Evolutionary conservation across 1,140 invertebrate genomes (phyloP).

Genomic region (Tetragonula clypearis): DNA sequence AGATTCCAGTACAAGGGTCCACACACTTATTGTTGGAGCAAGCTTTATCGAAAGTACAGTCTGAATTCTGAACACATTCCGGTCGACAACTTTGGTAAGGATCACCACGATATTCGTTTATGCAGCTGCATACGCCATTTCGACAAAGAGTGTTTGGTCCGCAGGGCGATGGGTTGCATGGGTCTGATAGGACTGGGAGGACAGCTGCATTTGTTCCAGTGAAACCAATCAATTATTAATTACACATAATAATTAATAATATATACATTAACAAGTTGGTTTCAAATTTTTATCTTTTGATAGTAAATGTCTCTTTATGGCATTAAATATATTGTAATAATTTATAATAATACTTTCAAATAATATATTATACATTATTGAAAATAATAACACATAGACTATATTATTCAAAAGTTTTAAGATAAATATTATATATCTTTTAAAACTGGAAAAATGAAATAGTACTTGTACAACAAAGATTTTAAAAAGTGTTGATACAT

Average conservation of each 20-base stretch:
- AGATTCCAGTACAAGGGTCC: slow-evolving; percentile 88
- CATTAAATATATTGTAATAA: no score
- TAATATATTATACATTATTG: no score
- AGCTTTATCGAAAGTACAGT: slow-evolving; percentile 85
- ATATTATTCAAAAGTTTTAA: no score
- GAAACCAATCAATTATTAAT: slow-evolving; percentile 1
- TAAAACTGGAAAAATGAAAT: no score
- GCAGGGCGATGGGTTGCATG: slow-evolving; percentile 83
- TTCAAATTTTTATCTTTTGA: no score
- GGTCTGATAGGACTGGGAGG: slow-evolving; percentile 70
- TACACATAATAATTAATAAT: neutral
- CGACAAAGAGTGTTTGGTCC: slow-evolving; percentile 80
- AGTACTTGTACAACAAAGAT: no score
- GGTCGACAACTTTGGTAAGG: slow-evolving; percentile 80
- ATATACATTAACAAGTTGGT: no score
- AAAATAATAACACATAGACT: no score
- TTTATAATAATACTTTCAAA: no score
- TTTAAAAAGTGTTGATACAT: no score
- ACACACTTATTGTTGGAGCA: slow-evolving; percentile 88
- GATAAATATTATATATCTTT: no score
- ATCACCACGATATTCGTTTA: slow-evolving; percentile 79
- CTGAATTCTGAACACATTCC: slow-evolving; percentile 86
- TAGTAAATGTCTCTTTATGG: no score
- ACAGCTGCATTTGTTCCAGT: slow-evolving; percentile 24
- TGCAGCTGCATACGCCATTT: slow-evolving; percentile 78